Evolutionary conservation across 2,797 vertebrate species (phyloP).

Genomic region (Betta splendens): DNA sequence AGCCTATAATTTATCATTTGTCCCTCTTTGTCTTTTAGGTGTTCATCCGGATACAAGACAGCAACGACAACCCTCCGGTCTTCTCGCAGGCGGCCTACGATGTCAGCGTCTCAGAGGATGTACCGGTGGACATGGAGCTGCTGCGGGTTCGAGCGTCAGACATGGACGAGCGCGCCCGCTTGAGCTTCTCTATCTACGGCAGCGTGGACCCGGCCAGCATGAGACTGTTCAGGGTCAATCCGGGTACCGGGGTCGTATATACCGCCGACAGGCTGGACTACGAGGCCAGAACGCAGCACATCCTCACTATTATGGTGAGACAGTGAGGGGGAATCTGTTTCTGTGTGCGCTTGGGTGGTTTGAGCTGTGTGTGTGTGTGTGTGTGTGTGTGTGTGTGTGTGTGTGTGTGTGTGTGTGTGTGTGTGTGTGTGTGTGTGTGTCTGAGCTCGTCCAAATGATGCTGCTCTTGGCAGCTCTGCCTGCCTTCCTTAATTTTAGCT

Average conservation of each 20-base stretch:
- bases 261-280: constrained; percentile 91
- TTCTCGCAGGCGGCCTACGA: constrained; percentile 92
- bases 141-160: constrained; percentile 88
- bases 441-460: constrained; percentile 19
- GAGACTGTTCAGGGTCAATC: constrained; percentile 92
- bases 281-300: constrained; percentile 89
- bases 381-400: not conserved
- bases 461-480: constrained; percentile 25
- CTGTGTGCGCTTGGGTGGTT: not conserved
- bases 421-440: constrained; percentile 11
- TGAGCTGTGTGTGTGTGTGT: not conserved
- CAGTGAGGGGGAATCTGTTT: not conserved
- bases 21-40: constrained; percentile 80
- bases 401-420: constrained; percentile 6
- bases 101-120: constrained; percentile 89
- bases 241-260: constrained; percentile 88
- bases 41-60: constrained; percentile 92
- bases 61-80: constrained; percentile 93
- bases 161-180: constrained; percentile 89
- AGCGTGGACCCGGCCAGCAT: constrained; percentile 91
- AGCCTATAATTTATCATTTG: too few species aligned
- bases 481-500: constrained; percentile 41
- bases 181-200: constrained; percentile 93
- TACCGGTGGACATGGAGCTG: constrained; percentile 88
- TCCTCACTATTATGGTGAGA: constrained; percentile 93